Evolutionary conservation across 2,797 vertebrate species (phyloP).

Genomic region (Halcyon chelicuti): DNA sequence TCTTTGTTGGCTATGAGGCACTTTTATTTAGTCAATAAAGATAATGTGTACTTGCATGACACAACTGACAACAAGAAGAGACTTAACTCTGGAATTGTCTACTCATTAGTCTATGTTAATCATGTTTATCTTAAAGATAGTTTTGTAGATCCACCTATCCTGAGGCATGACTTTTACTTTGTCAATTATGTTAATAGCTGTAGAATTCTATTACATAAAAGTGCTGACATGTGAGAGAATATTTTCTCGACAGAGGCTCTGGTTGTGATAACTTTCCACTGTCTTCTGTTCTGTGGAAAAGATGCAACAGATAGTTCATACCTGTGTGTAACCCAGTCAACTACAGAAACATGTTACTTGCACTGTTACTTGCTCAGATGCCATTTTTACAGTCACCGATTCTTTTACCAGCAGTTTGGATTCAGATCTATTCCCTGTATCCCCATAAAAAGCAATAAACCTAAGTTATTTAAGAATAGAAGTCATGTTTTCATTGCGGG

Average conservation of each 20-base stretch:
- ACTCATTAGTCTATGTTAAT: constrained; percentile 29
- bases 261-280: background rate
- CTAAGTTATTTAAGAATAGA: background rate
- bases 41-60: background rate
- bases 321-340: constrained; percentile 28
- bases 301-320: constrained; percentile 24
- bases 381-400: background rate
- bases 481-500: background rate
- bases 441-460: background rate
- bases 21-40: background rate
- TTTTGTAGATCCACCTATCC: constrained; percentile 9
- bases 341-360: background rate
- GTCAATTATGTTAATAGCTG: constrained; percentile 41
- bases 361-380: background rate
- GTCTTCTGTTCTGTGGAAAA: constrained; percentile 39
- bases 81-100: background rate
- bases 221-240: background rate
- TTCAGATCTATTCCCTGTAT: background rate
- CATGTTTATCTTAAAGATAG: background rate
- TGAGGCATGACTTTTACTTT: constrained; percentile 35
- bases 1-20: background rate
- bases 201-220: constrained; percentile 25
- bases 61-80: background rate
- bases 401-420: background rate
- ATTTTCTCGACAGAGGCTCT: background rate